A percentile compares a stretch with the other conserved stretches of the same genome.
Conservation (phyloP, 1,140 invertebrate species). For the Drosophila persimilis region DNA sequence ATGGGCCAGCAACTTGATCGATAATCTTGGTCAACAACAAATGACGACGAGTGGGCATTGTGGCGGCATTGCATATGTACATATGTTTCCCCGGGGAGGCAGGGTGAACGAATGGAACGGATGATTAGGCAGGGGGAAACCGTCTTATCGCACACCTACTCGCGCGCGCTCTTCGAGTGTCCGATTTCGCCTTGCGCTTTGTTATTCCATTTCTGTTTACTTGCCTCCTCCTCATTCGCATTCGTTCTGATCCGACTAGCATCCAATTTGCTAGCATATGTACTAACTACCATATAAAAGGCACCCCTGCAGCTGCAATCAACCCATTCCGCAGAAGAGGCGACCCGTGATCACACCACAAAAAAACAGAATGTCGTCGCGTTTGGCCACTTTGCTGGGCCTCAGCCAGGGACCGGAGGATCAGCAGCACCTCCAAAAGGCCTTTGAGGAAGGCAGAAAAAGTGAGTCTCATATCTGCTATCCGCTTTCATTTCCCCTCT, state of each 20-base stretch:
- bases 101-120: too few species aligned
- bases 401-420: conserved; percentile 10
- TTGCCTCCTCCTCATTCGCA: conserved; percentile 18
- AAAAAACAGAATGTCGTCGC: conserved; percentile 15
- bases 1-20: too few species aligned
- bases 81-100: too few species aligned
- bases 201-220: conserved; percentile 19
- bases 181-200: conserved; percentile 13
- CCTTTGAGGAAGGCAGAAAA: conserved; percentile 4
- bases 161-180: conserved; percentile 7
- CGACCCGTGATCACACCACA: conserved; percentile 5
- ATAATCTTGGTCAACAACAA: too few species aligned
- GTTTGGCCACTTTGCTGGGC: conserved; percentile 52
- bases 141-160: conserved; percentile 27
- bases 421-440: conserved; percentile 26
- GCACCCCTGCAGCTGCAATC: conserved; percentile 19
- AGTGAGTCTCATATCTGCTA: conserved; percentile 10
- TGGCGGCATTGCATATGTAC: too few species aligned
- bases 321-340: conserved; percentile 1
- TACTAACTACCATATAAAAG: conserved; percentile 29
- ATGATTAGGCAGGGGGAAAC: conserved; percentile 6
- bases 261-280: conserved; percentile 5
- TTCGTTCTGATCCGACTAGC: conserved; percentile 24
- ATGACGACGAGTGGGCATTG: too few species aligned
- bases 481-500: too few species aligned